These are phyloP conservation scores for Xanthorhoe designata DNA, from an alignment of 2,888 invertebrate genomes.

Conservation along the genomic window DNA sequence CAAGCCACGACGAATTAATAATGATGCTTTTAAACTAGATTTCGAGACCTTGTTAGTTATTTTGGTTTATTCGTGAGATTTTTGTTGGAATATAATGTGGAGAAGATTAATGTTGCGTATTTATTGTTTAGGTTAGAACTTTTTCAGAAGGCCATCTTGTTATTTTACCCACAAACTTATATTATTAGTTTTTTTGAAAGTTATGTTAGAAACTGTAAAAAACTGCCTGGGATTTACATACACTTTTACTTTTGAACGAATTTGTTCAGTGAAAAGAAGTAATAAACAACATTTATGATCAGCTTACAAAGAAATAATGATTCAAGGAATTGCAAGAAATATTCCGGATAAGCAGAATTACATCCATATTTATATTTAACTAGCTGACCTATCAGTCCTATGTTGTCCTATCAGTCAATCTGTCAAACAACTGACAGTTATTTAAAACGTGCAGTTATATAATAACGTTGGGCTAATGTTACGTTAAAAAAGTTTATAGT, in stretches of 20 bases:
- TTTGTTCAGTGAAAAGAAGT: background rate
- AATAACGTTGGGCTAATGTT: too few species aligned
- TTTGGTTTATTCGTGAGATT: conserved; percentile 32
- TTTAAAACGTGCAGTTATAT: too few species aligned
- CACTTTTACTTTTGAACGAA: too few species aligned
- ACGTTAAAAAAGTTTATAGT: too few species aligned
- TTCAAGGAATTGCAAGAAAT: background rate
- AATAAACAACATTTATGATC: background rate
- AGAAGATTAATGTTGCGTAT: conserved; percentile 25
- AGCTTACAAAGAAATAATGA: background rate
- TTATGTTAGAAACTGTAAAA: background rate
- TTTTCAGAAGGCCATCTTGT: background rate
- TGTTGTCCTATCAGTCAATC: too few species aligned
- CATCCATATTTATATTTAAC: background rate
- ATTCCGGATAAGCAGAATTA: background rate
- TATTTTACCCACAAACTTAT: background rate
- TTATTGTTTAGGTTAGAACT: conserved; percentile 14
- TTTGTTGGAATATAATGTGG: conserved; percentile 26
- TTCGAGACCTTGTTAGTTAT: conserved; percentile 40
- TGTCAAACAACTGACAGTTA: too few species aligned
- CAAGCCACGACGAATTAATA: conserved; percentile 35
- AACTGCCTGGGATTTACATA: too few species aligned
- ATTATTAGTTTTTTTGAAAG: too few species aligned
- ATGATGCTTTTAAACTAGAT: conserved; percentile 29
- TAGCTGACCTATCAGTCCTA: too few species aligned